Evolutionary conservation across 1,140 invertebrate species (phyloP).

Genomic region (Carposina sasakii): DNA sequence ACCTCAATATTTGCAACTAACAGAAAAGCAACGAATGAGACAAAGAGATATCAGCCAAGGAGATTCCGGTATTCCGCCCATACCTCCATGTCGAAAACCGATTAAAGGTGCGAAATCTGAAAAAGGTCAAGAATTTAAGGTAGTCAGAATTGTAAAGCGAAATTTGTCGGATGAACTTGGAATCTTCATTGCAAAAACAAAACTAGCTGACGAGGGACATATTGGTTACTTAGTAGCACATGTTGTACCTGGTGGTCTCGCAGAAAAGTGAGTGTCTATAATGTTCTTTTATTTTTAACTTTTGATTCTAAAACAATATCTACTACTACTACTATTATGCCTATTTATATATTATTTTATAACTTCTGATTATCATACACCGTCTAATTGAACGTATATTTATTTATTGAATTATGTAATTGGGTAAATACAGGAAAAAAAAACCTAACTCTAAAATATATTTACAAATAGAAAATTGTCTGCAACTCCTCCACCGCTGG

Average conservation of each 20-base stretch:
- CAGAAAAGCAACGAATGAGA: slow-evolving; percentile 64
- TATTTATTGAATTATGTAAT: no score
- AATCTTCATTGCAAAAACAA: slow-evolving; percentile 87
- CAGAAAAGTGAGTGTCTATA: slow-evolving; percentile 83
- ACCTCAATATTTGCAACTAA: slow-evolving; percentile 58
- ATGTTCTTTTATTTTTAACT: no score
- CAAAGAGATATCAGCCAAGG: slow-evolving; percentile 55
- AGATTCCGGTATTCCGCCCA: slow-evolving; percentile 63
- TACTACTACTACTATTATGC: no score
- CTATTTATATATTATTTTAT: no score
- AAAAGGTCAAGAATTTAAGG: slow-evolving; percentile 71
- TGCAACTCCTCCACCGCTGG: no score
- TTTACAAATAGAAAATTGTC: no score
- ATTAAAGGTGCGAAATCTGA: slow-evolving; percentile 55
- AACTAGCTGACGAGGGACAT: slow-evolving; percentile 76
- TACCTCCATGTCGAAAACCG: slow-evolving; percentile 64
- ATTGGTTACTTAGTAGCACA: slow-evolving; percentile 88
- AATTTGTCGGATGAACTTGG: slow-evolving; percentile 82
- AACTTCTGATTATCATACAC: no score
- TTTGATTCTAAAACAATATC: no score
- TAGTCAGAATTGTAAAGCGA: slow-evolving; percentile 79
- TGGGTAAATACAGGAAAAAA: no score
- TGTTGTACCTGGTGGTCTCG: slow-evolving; percentile 84
- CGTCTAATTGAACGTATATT: no score
- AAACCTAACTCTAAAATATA: no score